A percentile compares a stretch with the other conserved stretches of the same genome.
Evolutionary conservation across 2,113 vertebrate species (phyloP).

Genomic region (Mustelus asterias): DNA sequence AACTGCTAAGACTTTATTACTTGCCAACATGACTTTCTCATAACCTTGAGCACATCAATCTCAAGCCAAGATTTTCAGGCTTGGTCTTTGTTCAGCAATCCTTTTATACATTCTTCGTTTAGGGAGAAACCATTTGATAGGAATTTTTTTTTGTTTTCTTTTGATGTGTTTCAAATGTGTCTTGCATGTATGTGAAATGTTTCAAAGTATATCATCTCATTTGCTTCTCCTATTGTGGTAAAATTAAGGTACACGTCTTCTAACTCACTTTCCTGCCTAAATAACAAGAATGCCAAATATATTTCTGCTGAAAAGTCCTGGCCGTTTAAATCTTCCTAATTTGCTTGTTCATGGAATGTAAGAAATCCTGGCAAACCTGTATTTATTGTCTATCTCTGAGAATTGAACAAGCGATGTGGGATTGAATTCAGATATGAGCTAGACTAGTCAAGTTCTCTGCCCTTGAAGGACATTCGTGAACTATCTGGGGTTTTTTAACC

Average conservation of each 20-base stretch:
- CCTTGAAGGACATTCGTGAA: background rate
- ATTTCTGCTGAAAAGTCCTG: background rate
- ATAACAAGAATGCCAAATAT: background rate
- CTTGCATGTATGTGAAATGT: background rate
- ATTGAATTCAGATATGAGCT: background rate
- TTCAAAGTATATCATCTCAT: background rate
- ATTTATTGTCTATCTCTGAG: background rate
- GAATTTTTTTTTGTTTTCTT: background rate
- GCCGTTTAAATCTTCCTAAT: background rate
- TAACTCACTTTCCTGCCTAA: background rate
- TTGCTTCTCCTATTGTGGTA: background rate
- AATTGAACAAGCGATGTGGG: background rate
- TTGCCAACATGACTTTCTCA: background rate
- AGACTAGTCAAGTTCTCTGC: background rate
- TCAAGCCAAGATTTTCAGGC: background rate
- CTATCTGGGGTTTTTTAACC: background rate
- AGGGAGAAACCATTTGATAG: background rate
- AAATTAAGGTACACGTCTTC: background rate
- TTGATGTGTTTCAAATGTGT: too few species aligned
- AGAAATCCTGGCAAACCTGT: background rate
- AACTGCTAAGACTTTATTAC: background rate
- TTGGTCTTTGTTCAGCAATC: background rate
- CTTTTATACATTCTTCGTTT: background rate
- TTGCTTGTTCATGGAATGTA: background rate
- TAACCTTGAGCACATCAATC: background rate